These are phyloP conservation scores for Cantharis flavilabris DNA, from an alignment of 2,888 invertebrate species.

Conservation along the genomic window DNA sequence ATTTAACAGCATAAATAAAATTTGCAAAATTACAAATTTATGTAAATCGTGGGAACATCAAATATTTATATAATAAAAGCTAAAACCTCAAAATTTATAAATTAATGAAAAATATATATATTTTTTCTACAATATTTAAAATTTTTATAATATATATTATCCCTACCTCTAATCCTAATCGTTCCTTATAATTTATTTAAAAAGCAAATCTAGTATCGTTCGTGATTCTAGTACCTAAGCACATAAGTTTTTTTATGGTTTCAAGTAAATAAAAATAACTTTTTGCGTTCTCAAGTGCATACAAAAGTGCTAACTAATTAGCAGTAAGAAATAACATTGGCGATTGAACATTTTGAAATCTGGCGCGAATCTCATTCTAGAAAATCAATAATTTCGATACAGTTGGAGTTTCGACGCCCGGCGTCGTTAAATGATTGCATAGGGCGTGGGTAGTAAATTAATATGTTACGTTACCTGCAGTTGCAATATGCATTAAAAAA, in stretches of 20 bases:
- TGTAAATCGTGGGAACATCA: neutral
- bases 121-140: too few relatives aligned
- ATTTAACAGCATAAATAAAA: neutral
- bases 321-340: neutral
- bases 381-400: conserved; percentile 25
- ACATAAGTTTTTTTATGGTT: neutral
- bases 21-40: neutral
- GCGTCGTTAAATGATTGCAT: conserved; percentile 20
- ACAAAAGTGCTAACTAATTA: neutral
- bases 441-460: conserved; percentile 27
- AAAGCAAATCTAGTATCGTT: neutral
- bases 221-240: neutral
- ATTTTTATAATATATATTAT: neutral
- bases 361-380: neutral
- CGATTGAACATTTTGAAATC: neutral
- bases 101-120: too few relatives aligned
- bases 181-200: neutral
- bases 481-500: conserved; percentile 5
- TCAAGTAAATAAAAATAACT: neutral
- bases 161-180: neutral
- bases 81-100: too few relatives aligned
- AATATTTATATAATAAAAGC: neutral
- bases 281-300: neutral
- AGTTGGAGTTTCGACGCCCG: conserved; percentile 17
- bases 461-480: conserved; percentile 2